These are phyloP conservation scores for Eurosta solidaginis DNA, from an alignment of 1,140 invertebrate species.

Conservation along the genomic window DNA sequence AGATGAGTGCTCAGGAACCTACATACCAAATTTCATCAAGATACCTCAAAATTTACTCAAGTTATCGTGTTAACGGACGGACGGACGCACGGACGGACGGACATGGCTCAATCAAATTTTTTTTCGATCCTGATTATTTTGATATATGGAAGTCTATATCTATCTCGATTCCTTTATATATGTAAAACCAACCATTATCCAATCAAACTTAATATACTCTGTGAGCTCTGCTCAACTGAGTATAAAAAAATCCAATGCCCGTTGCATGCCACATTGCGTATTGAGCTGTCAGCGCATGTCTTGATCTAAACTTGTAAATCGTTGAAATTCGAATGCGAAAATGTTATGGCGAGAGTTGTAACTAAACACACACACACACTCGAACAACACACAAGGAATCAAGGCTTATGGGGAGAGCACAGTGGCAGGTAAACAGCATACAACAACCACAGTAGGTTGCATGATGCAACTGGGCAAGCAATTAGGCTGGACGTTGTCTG, in stretches of 20 bases:
- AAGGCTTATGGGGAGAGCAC: not conserved
- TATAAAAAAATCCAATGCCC: not conserved
- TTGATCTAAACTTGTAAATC: slow-evolving; percentile 30
- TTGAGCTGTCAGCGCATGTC: slow-evolving; percentile 32
- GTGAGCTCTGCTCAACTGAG: too few relatives aligned
- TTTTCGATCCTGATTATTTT: too few relatives aligned
- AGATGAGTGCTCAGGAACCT: too few relatives aligned
- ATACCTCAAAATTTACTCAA: too few relatives aligned
- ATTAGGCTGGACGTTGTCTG: not conserved
- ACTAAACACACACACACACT: not conserved
- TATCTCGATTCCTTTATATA: too few relatives aligned
- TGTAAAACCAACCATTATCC: too few relatives aligned
- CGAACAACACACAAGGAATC: not conserved
- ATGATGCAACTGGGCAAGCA: slow-evolving; percentile 6
- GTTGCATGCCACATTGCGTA: slow-evolving; percentile 30
- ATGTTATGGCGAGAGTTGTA: slow-evolving; percentile 5
- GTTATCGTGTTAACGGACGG: too few relatives aligned
- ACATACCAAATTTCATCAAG: too few relatives aligned
- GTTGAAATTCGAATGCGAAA: slow-evolving; percentile 27
- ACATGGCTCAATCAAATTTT: too few relatives aligned
- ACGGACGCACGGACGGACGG: too few relatives aligned
- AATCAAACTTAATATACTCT: too few relatives aligned
- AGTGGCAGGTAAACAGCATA: not conserved
- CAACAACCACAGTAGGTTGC: slow-evolving; percentile 3
- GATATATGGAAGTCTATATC: too few relatives aligned